Base-by-base conservation (phyloP, 2,888 invertebrate genomes). In the Eristalis pertinax region DNA sequence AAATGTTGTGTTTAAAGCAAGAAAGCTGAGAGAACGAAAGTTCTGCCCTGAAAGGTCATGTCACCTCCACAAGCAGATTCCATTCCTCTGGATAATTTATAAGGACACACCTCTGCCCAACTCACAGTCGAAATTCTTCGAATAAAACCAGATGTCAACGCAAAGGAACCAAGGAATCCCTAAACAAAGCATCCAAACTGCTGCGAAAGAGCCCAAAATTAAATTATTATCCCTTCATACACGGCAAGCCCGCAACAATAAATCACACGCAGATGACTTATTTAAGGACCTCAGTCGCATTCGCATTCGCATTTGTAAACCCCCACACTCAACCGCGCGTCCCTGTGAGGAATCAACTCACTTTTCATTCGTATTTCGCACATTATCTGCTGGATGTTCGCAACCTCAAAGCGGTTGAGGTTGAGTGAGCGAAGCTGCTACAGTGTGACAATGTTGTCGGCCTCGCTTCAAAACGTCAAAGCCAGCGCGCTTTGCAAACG, bases 401-500 rank as follows among this genome's bases (percentile, higher is more conserved):
- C 62, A 70, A 76, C 24, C 76, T 76, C 76, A 85, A 85, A 80
- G 68, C 26, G 26, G 26, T 26, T 26, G 26, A 15, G 24, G 22
- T 26, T 64, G 35, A 13, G 32, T 13, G n/a, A 2, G 35, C 7
- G 2, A 2, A 41, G 11, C 13, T 32, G 22, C 70, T 64, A 41
- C 78, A 64, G 68, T 22, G 29, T 70, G 72, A 64, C 78, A 64
- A 62, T 32, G 41, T 63, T 63, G 65, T 29, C 26, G 67, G 13
- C 11, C 4, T 38, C 63, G 68, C 19, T 26, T 38, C 58, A 76
- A 32, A 60, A 22, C 72, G 62, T 7, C 62, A 79, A 65, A 67
- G 73, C 15, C 56, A 60, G 68, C 82, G 68, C 83, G 68, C 83
- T 83, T 83, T 76, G 73, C 72, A 79, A 83, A 75, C 87, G 87